Evolutionary conservation across 2,113 vertebrate genomes (phyloP).

Genomic region (Corvus hawaiiensis): DNA sequence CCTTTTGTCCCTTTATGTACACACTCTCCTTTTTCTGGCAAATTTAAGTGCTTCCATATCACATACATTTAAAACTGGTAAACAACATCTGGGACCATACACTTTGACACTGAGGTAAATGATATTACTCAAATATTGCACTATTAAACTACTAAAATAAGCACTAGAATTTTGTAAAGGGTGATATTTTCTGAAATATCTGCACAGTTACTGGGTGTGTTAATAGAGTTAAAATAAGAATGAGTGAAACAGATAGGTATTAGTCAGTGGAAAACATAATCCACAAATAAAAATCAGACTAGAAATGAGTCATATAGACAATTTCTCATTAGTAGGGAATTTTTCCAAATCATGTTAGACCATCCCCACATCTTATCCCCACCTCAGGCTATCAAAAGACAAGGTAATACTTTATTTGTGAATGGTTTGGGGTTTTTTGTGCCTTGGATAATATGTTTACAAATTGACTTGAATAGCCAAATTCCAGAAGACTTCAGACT

Average conservation of each 20-base stretch:
- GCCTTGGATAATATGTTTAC: background rate
- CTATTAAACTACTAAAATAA: constrained; percentile 10
- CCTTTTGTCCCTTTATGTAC: background rate
- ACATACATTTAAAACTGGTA: background rate
- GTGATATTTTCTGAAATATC: constrained; percentile 11
- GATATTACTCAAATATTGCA: background rate
- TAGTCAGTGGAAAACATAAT: constrained; percentile 47
- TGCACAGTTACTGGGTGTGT: constrained; percentile 14
- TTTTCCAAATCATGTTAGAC: constrained; percentile 4
- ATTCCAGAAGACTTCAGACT: background rate
- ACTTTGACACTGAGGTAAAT: background rate
- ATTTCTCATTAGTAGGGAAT: constrained; percentile 42
- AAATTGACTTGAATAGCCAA: background rate
- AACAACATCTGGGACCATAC: background rate
- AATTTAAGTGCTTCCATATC: background rate
- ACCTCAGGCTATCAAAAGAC: background rate
- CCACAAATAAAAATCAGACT: constrained; percentile 50
- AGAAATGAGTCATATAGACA: constrained; percentile 42
- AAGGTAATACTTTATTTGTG: background rate
- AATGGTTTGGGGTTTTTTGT: background rate
- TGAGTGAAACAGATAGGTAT: constrained; percentile 44
- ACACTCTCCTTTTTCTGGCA: background rate
- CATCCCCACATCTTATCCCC: background rate
- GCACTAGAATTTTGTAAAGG: background rate
- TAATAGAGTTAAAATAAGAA: constrained; percentile 42